Percentiles rank a stretch among this genome's conserved stretches.
Conservation (phyloP, 2,888 invertebrate species). For the Noctua pronuba region DNA sequence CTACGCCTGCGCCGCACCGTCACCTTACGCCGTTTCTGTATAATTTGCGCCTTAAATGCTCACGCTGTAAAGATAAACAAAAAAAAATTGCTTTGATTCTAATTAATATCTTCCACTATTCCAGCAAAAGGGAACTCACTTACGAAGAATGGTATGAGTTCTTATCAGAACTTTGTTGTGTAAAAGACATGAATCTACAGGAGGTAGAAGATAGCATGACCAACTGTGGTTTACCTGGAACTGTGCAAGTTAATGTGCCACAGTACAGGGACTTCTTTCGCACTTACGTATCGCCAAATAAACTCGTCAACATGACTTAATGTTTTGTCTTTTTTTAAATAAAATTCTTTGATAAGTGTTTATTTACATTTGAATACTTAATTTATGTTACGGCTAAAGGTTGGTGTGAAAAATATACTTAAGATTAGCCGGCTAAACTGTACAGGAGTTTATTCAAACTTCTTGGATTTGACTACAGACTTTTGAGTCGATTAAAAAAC, state of each 20-base stretch:
- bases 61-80: background rate
- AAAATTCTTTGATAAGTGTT: background rate
- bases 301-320: slow-evolving; percentile 17
- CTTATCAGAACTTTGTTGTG: slow-evolving; percentile 69
- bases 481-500: background rate
- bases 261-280: slow-evolving; percentile 75
- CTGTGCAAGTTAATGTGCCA: slow-evolving; percentile 68
- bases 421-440: background rate
- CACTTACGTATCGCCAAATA: slow-evolving; percentile 70
- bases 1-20: too few relatives aligned
- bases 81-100: background rate
- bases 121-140: slow-evolving; percentile 73
- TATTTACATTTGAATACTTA: background rate
- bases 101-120: slow-evolving; percentile 40
- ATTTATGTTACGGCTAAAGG: background rate
- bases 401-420: background rate
- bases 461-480: background rate
- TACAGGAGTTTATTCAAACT: background rate
- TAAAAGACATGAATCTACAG: slow-evolving; percentile 66
- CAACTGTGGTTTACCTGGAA: slow-evolving; percentile 75
- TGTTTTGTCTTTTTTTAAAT: background rate
- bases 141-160: slow-evolving; percentile 73
- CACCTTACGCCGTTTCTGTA: too few relatives aligned
- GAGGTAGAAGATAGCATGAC: slow-evolving; percentile 64
- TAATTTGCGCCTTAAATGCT: background rate